A percentile compares a stretch with the other conserved stretches of the same genome.
Evolutionary conservation across 1,140 invertebrate species (phyloP).

Genomic region (Apolygus lucorum): DNA sequence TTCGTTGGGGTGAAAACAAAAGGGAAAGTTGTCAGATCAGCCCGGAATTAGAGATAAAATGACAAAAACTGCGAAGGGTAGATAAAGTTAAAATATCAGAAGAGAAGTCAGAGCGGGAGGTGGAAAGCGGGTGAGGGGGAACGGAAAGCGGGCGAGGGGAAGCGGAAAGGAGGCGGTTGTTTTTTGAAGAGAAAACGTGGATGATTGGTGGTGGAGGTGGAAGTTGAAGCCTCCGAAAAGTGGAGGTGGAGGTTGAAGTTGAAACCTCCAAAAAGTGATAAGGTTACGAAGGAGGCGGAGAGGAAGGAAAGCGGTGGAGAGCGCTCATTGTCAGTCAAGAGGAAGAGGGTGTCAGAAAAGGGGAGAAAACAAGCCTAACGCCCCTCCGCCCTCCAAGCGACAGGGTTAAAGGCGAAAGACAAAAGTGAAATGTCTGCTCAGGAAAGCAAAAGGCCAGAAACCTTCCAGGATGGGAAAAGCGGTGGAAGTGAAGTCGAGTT

Average conservation of each 20-base stretch:
- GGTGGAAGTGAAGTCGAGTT: not conserved
- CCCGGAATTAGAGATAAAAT: conserved; percentile 7
- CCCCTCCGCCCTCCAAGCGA: not conserved
- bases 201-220: not conserved
- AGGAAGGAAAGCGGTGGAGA: not conserved
- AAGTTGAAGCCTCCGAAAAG: not conserved
- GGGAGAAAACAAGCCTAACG: not conserved
- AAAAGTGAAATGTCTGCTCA: conserved; percentile 17
- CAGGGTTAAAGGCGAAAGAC: conserved; percentile 16
- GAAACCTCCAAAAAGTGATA: not conserved
- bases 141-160: not conserved
- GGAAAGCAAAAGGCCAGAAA: not conserved
- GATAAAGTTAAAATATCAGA: not conserved
- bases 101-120: no score
- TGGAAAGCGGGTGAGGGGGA: not conserved
- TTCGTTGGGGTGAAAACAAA: not conserved
- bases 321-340: not conserved
- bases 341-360: conserved; percentile 12
- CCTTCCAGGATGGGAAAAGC: not conserved
- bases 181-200: not conserved
- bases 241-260: not conserved
- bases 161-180: not conserved
- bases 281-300: conserved; percentile 8
- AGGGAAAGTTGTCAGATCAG: conserved; percentile 4
- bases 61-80: not conserved